Evolutionary conservation across 1,140 invertebrate genomes (phyloP).

Genomic region (Procambarus virginalis): DNA sequence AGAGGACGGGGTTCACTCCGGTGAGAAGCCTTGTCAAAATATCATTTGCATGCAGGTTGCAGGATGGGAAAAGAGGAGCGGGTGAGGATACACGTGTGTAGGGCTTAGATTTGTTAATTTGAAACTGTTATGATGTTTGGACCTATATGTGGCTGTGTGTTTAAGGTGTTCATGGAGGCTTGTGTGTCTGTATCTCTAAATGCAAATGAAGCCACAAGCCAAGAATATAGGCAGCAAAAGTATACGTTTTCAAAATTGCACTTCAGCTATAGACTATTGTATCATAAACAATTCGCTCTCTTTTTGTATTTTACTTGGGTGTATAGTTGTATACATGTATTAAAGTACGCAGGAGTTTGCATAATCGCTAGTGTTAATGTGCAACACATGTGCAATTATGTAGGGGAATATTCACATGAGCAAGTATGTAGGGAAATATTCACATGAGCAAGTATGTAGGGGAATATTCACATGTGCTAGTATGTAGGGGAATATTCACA

Average conservation of each 20-base stretch:
- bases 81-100: no score
- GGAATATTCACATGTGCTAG: background rate
- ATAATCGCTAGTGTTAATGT: background rate
- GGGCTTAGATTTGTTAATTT: no score
- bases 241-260: no score
- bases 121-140: no score
- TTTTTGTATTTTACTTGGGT: background rate
- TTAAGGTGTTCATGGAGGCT: no score
- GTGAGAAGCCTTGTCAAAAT: constrained; percentile 4
- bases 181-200: no score
- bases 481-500: no score
- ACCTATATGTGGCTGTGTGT: no score
- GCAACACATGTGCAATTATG: background rate
- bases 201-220: no score
- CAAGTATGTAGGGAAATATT: constrained; percentile 12
- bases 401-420: constrained; percentile 3
- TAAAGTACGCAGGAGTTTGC: background rate
- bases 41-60: constrained; percentile 30
- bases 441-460: constrained; percentile 6
- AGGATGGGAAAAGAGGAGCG: background rate
- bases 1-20: constrained; percentile 7
- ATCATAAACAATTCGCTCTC: no score
- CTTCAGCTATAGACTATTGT: no score
- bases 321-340: background rate
- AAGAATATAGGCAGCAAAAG: no score